Evolutionary conservation across 2,888 invertebrate species (phyloP).

Genomic region (Melanostoma mellinum): DNA sequence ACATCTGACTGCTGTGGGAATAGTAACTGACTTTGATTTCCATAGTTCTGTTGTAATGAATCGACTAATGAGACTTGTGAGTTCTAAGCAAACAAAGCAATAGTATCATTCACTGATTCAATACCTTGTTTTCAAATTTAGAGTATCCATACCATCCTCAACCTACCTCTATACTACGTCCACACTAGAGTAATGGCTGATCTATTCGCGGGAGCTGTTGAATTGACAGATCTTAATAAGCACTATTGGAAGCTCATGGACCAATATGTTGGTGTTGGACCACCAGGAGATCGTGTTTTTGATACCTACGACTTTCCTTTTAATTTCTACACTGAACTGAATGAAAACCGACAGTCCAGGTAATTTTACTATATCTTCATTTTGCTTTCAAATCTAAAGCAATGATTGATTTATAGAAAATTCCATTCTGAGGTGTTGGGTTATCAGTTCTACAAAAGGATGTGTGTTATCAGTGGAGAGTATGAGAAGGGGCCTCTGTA

Average conservation of each 20-base stretch:
- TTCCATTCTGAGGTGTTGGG: conserved; percentile 91
- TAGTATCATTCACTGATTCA: not conserved
- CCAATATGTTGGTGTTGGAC: conserved; percentile 85
- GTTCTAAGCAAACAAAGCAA: not conserved
- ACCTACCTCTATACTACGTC: conserved; percentile 83
- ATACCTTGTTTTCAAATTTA: not conserved
- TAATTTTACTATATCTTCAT: not conserved
- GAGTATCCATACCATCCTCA: conserved; percentile 52
- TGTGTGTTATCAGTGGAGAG: conserved; percentile 89
- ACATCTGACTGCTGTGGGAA: conserved; percentile 37
- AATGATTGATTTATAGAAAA: conserved; percentile 82
- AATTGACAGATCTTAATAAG: conserved; percentile 85
- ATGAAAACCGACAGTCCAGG: not conserved
- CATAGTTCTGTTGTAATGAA: conserved; percentile 30
- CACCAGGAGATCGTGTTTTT: conserved; percentile 83
- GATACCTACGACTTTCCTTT: conserved; percentile 3
- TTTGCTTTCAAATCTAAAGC: not conserved
- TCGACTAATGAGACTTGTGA: conserved; percentile 53
- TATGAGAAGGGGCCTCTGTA: conserved; percentile 77
- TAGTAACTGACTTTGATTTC: conserved; percentile 4
- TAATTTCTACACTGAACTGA: not conserved
- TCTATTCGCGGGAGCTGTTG: conserved; percentile 85
- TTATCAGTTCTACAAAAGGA: conserved; percentile 88
- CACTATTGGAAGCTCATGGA: conserved; percentile 86
- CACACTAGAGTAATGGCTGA: conserved; percentile 88